Conservation (phyloP, 2,888 invertebrate species). For the Molorchus minor region DNA sequence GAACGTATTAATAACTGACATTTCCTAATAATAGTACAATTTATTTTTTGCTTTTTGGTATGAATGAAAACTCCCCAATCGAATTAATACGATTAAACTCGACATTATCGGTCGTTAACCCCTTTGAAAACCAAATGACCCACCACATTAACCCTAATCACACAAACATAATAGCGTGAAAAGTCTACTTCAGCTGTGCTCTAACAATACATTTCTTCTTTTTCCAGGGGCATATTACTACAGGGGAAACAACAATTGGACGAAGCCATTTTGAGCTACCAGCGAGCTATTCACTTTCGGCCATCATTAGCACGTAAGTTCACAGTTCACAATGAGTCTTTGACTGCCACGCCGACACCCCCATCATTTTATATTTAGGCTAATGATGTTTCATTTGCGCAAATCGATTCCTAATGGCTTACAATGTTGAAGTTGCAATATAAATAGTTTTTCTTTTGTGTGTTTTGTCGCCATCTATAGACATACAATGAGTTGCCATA, state of each 20-base stretch:
- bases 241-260: slow-evolving; percentile 88
- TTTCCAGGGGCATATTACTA: slow-evolving; percentile 88
- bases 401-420: slow-evolving; percentile 44
- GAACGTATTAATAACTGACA: too few species aligned
- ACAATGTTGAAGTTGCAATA: slow-evolving; percentile 2
- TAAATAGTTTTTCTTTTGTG: slow-evolving; percentile 1
- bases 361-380: slow-evolving; percentile 34
- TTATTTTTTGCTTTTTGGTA: too few species aligned
- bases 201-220: slow-evolving; percentile 50
- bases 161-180: too few species aligned
- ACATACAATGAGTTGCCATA: too few species aligned
- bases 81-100: too few species aligned
- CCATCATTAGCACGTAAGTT: slow-evolving; percentile 93
- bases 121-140: too few species aligned
- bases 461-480: too few species aligned
- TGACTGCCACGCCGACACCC: slow-evolving; percentile 15
- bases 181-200: too few species aligned
- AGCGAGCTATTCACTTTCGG: slow-evolving; percentile 90
- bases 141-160: too few species aligned
- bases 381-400: slow-evolving; percentile 33
- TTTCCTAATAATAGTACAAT: too few species aligned
- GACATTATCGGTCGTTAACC: too few species aligned
- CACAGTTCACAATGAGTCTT: slow-evolving; percentile 1
- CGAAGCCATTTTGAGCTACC: slow-evolving; percentile 90
- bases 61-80: too few species aligned